Percentiles rank a stretch among this genome's conserved stretches.
phyloP scores from a whole-genome alignment of 2,113 vertebrate species.

The Bostrychus sinensis region DNA sequence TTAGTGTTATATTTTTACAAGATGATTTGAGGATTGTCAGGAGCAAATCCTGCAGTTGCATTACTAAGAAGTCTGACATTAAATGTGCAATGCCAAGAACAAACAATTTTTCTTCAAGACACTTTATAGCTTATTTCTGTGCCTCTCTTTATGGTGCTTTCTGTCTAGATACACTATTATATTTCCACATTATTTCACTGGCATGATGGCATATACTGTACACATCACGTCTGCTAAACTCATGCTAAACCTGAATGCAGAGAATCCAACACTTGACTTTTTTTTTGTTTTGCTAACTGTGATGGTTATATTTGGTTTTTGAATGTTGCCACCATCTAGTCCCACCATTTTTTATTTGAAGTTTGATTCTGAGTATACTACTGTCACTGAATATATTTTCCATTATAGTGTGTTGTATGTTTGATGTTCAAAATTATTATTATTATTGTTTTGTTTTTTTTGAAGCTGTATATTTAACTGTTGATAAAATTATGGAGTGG shows the following conservation, averaged over 20 bases:
- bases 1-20: not conserved
- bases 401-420: conserved; percentile 78
- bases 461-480: conserved; percentile 82
- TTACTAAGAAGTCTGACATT: conserved; percentile 16
- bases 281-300: conserved; percentile 69
- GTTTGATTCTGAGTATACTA: conserved; percentile 79
- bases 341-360: conserved; percentile 58
- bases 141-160: conserved; percentile 46
- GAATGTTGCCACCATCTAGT: conserved; percentile 62
- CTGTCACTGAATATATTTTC: conserved; percentile 82
- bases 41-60: not conserved
- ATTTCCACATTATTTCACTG: conserved; percentile 74
- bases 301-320: conserved; percentile 62
- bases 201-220: conserved; percentile 64
- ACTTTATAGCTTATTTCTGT: conserved; percentile 57
- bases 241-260: conserved; percentile 51
- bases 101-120: conserved; percentile 45
- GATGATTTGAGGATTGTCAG: not conserved
- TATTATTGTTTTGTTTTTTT: too few species aligned
- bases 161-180: conserved; percentile 51
- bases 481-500: conserved; percentile 77
- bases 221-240: conserved; percentile 52
- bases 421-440: conserved; percentile 75
- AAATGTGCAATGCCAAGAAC: conserved; percentile 68
- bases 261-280: conserved; percentile 76